Base-by-base conservation (phyloP, 2,113 vertebrate species). In the Eonycteris spelaea region DNA sequence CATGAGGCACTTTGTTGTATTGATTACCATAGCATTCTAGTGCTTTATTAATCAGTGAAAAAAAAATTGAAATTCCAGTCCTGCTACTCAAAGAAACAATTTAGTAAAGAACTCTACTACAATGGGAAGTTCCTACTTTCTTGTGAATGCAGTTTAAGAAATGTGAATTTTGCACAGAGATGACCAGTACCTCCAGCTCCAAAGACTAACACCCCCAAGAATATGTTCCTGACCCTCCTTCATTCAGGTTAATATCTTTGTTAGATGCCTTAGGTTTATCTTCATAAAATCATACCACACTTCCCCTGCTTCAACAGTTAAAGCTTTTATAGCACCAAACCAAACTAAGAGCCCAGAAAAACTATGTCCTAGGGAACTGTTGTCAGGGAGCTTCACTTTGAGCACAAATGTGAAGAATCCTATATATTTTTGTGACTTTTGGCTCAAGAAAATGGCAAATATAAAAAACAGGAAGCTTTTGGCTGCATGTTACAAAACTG, bases 1-100 rank as follows among this genome's bases (percentile, higher is more conserved):
- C 35, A 14, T 67, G 90, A 61, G 71, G 18, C 93, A 48, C 26
- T 86, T 88, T 24, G 75, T 22, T 92, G 16, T 92, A 30, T 77
- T 40, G 59, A 92, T 71, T 38, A 77, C 33, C 5, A 1, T 30
- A 77, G 67, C 35, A 43, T 55, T 94, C 22, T 61, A 53, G 71
- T 61, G 59, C 28, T 78, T 94, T 94, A 53, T 55, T 88, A 90
- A 90, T 84, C 6, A 4, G 38, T 61, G n/a, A 57, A 86, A 91
- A 86, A 51, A 51, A 70, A 90, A 77, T 33, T 80, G 30, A n/a
- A 16, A 78, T 33, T 82, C 65, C 24, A 71, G 7, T 55, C 85
- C 28, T 87, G 19, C 91, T 70, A 5, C 83, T 89, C 63, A 53
- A 43, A 70, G 57, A 89, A 15, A 79, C 43, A 30, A 3, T 78